Percentiles rank a stretch among this genome's conserved stretches.
Conservation (phyloP, 2,113 vertebrate genomes). For the Gallinago paraguaiae region DNA sequence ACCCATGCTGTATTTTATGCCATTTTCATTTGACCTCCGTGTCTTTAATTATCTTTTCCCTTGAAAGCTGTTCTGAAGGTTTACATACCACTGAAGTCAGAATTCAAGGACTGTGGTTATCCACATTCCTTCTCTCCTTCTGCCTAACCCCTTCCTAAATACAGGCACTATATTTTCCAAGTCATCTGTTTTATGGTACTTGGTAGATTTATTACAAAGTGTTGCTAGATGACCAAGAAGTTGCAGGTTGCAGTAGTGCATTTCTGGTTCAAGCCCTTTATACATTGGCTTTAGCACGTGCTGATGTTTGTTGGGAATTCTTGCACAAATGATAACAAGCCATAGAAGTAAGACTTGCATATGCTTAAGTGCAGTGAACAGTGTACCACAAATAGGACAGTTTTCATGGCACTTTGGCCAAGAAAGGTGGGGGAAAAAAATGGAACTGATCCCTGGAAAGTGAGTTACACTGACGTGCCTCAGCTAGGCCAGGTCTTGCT, state of each 20-base stretch:
- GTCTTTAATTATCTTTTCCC: conserved; percentile 35
- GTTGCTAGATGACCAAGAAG: neutral
- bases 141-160: neutral
- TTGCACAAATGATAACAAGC: neutral
- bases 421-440: neutral
- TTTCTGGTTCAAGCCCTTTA: neutral
- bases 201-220: neutral
- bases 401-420: neutral
- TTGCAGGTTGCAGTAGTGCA: neutral
- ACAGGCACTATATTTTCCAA: neutral
- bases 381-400: neutral
- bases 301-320: neutral
- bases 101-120: neutral
- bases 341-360: neutral
- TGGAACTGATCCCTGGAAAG: neutral
- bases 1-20: neutral
- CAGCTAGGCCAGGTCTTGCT: neutral
- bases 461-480: neutral
- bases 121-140: neutral
- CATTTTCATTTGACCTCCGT: conserved; percentile 22
- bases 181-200: neutral
- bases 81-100: conserved; percentile 4
- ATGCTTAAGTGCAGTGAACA: neutral
- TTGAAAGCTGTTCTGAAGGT: conserved; percentile 13
- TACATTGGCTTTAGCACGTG: neutral